Evolutionary conservation across 2,113 vertebrate species (phyloP), one percentile per base, ranked within the genome.

Genomic region (Gallinago jamesoni): DNA sequence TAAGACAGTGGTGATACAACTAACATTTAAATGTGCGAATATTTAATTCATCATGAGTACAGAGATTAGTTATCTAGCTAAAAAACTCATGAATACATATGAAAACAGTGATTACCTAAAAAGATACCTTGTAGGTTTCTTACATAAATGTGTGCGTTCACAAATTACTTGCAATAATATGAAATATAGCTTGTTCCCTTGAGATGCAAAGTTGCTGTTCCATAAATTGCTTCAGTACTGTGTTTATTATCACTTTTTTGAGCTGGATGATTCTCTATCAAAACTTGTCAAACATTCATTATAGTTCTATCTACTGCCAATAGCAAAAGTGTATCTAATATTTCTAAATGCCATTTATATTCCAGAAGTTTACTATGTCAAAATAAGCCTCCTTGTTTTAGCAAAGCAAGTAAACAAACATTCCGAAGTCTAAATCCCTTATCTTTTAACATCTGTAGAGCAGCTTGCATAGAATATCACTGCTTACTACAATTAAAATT

Each of bases 81-180:
- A 95, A 93, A 48, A 93, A 53, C 88, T 97, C 92, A 95, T 88
- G 82, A 95, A 96, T 96, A 90, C 85, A 69, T 85, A 86, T 80
- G 90, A 94, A 95, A 97, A 90, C 45, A 90, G 72, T 62, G 85
- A 94, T 92, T 90, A 88, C 55, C 63, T 88, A 28, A 92, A 53
- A 83, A 91, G 79, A 86, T 92, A 87, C 9, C 53, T 91, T 47
- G 63, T 85, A 85, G 78, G 50, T 90, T 92, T 74, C 45, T 90
- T 80, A 88, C 69, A 64, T 84, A 90, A 93, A 80, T n/a, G 59
- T 80, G 62, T 69, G 76, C 8, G 4, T 85, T 84, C 92, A 56
- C 77, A 96, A 93, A 94, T 94, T 93, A 89, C 91, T 82, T 89
- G 66, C 30, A 81, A 84, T 87, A 79, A 89, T 45, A 31, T 39